Evolutionary conservation across 2,888 invertebrate species (phyloP), one percentile per base, ranked within the genome.

Genomic region (Leptinotarsa peninsularis): DNA sequence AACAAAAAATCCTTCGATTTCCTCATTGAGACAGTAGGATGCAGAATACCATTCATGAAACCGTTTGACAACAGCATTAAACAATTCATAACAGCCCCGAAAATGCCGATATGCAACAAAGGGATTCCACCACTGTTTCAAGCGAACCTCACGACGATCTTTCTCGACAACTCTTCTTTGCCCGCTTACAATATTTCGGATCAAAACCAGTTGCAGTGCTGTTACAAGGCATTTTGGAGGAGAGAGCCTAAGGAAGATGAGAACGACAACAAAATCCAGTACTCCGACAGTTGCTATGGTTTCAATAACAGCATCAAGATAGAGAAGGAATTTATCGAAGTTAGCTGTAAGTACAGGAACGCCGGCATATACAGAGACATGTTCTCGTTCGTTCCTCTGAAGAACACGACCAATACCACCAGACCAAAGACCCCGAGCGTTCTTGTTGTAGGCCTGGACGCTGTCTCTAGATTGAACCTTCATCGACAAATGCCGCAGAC

Each of bases 391-490:
- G 90, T 93, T 15, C 91, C 90, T 27, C 86, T 90, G 80, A 89
- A 90, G 81, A 76, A 63, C 49, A 74, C 80, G 60, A 84, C 75
- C 27, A 18, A 33, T 1, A 66, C 49, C 4, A 23, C 21, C 17
- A 18, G 21, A 23, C n/a, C 56, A 15, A 49, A 50, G 23, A 81
- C 78, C n/a, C 81, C 93, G 67, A 96, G 94, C 80, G 91, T 98
- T 0, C 90, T 97, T 78, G 89, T 97, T 50, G 88, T 97, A 78
- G 97, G 97, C 14, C 89, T 97, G 66, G 97, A 97, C 86, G 94
- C 96, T 13, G 92, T 97, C 43, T 97, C 97, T 0, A 91, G 96
- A 81, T 89, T 96, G 78, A 96, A 96, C 88, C 94, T 97, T 81
- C 92, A 94, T 79, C 91, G 97, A 66, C 95, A 95, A 82, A 94